Evolutionary conservation across 1,140 invertebrate species (phyloP).

Genomic region (Plectrocnemia conspersa): DNA sequence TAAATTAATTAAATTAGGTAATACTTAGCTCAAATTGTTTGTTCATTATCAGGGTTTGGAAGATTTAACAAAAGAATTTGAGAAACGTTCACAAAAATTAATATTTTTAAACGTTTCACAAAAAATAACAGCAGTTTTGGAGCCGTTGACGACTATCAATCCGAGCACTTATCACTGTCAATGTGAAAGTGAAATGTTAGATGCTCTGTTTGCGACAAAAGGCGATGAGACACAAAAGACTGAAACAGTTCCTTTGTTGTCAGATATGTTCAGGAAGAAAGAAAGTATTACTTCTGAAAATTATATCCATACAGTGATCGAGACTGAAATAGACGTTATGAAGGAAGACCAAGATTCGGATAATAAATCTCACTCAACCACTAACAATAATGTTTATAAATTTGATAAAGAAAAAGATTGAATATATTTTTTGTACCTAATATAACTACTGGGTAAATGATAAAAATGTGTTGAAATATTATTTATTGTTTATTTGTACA

Average conservation of each 20-base stretch:
- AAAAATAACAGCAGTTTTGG: conserved; percentile 39
- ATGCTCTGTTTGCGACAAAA: conserved; percentile 30
- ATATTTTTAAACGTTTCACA: conserved; percentile 64
- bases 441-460: too few species aligned
- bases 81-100: conserved; percentile 53
- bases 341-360: too few species aligned
- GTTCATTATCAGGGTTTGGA: conserved; percentile 47
- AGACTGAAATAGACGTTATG: too few species aligned
- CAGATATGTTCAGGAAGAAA: conserved; percentile 30
- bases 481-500: too few species aligned
- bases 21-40: too few species aligned
- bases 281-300: conserved; percentile 30
- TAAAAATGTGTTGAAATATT: too few species aligned
- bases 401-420: too few species aligned
- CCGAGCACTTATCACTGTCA: conserved; percentile 29
- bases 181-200: conserved; percentile 33
- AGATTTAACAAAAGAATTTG: conserved; percentile 57
- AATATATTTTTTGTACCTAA: too few species aligned
- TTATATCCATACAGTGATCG: too few species aligned
- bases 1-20: neutral
- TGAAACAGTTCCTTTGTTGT: conserved; percentile 30
- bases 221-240: conserved; percentile 27
- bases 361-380: too few species aligned
- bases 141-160: conserved; percentile 32
- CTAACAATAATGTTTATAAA: too few species aligned